Conservation (phyloP, 2,113 vertebrate genomes). For the Gracilinanus agilis region DNA sequence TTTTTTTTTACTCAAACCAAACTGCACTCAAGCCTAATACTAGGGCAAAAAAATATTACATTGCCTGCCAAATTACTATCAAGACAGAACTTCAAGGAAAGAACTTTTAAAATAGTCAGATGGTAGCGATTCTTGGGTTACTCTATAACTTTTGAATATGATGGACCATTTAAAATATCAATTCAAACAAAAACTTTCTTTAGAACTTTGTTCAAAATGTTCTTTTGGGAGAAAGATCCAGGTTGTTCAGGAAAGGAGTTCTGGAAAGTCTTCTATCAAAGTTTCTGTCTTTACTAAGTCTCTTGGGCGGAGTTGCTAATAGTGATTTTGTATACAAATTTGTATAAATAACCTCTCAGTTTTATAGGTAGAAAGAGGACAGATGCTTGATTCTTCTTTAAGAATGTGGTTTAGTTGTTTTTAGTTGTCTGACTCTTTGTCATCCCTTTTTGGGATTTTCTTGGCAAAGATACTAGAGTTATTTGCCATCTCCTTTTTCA, state of each 20-base stretch:
- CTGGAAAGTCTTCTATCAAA: not conserved
- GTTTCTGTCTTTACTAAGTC: not conserved
- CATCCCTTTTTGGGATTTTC: no score
- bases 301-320: not conserved
- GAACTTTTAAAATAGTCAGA: not conserved
- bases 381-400: not conserved
- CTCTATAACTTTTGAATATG: not conserved
- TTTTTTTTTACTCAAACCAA: not conserved
- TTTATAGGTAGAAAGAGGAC: not conserved
- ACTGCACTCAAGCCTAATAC: not conserved
- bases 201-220: not conserved
- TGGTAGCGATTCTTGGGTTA: not conserved
- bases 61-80: not conserved
- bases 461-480: no score
- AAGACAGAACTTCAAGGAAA: not conserved
- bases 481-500: no score
- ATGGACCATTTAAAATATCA: not conserved
- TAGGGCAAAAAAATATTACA: not conserved
- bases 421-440: no score
- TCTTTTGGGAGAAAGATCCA: not conserved
- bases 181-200: not conserved
- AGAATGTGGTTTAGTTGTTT: not conserved
- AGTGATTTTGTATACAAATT: not conserved
- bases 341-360: not conserved
- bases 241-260: not conserved